Evolutionary conservation across 2,888 invertebrate genomes (phyloP).

Genomic region (Dimorphilus gyrociliatus): DNA sequence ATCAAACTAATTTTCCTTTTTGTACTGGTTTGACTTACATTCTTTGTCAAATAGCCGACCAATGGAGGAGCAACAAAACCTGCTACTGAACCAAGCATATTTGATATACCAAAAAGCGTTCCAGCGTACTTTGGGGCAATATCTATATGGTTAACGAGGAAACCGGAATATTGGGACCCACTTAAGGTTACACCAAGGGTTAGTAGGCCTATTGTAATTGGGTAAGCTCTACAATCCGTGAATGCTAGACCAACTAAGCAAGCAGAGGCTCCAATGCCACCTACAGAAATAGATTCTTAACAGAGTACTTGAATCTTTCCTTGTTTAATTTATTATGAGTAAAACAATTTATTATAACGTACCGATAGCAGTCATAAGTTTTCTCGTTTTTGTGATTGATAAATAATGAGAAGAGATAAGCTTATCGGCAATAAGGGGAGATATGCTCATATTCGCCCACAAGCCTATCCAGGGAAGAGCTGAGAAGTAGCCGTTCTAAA

Average conservation of each 20-base stretch:
- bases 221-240: slow-evolving; percentile 23
- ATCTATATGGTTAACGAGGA: slow-evolving; percentile 35
- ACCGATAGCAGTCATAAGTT: slow-evolving; percentile 4
- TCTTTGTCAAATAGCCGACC: slow-evolving; percentile 24
- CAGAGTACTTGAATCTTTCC: too few relatives aligned
- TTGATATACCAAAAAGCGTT: slow-evolving; percentile 32
- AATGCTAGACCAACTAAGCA: slow-evolving; percentile 29
- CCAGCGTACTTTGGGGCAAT: slow-evolving; percentile 35
- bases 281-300: slow-evolving; percentile 1
- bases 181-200: slow-evolving; percentile 24
- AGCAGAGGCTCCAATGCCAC: slow-evolving; percentile 27
- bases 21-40: slow-evolving; percentile 7
- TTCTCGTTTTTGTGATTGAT: slow-evolving; percentile 4
- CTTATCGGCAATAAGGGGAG: slow-evolving; percentile 1
- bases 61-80: slow-evolving; percentile 32
- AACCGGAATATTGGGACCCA: slow-evolving; percentile 30
- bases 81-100: slow-evolving; percentile 31
- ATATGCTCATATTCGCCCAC: slow-evolving; percentile 1
- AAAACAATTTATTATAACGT: not conserved
- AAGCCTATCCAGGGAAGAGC: slow-evolving; percentile 2
- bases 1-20: not conserved
- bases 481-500: slow-evolving; percentile 2
- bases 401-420: not conserved
- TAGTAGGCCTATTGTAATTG: slow-evolving; percentile 22
- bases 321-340: too few relatives aligned